phyloP scores from a whole-genome alignment of 2,888 invertebrate genomes.

The Synergus gifuensis region DNA sequence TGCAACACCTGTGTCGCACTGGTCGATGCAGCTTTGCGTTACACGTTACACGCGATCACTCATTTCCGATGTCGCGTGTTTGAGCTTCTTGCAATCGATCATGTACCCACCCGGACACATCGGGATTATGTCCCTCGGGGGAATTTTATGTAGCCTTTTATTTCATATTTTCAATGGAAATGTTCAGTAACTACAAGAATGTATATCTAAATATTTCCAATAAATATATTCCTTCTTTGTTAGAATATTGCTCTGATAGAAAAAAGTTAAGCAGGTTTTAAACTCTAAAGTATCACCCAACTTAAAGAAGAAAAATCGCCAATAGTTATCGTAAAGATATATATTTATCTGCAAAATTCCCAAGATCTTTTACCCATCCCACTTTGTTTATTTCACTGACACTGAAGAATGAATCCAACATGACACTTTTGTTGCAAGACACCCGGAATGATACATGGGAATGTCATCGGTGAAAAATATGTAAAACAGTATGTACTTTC shows the following conservation, averaged over 20 bases:
- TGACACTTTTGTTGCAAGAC: conserved; percentile 14
- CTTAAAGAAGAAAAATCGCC: too few relatives aligned
- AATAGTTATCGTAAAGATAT: neutral
- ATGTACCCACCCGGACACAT: conserved; percentile 20
- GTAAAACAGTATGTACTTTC: conserved; percentile 15
- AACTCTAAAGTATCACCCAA: too few relatives aligned
- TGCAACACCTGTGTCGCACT: conserved; percentile 24
- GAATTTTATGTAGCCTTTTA: neutral
- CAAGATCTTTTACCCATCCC: neutral
- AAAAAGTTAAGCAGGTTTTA: too few relatives aligned
- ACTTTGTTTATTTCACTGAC: neutral
- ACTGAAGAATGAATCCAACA: neutral
- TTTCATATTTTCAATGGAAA: neutral
- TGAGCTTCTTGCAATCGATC: conserved; percentile 38
- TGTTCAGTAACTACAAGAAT: neutral
- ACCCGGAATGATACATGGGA: conserved; percentile 9
- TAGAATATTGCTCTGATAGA: too few relatives aligned
- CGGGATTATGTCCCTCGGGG: conserved; percentile 12
- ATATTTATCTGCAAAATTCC: neutral
- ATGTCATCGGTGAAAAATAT: conserved; percentile 24
- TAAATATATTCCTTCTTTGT: too few relatives aligned
- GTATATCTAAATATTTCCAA: too few relatives aligned
- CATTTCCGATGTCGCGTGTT: conserved; percentile 37
- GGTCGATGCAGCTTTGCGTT: conserved; percentile 33
- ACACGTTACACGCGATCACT: conserved; percentile 10